Evolutionary conservation across 1,140 invertebrate species (phyloP).

Genomic region (Centruroides vittatus): DNA sequence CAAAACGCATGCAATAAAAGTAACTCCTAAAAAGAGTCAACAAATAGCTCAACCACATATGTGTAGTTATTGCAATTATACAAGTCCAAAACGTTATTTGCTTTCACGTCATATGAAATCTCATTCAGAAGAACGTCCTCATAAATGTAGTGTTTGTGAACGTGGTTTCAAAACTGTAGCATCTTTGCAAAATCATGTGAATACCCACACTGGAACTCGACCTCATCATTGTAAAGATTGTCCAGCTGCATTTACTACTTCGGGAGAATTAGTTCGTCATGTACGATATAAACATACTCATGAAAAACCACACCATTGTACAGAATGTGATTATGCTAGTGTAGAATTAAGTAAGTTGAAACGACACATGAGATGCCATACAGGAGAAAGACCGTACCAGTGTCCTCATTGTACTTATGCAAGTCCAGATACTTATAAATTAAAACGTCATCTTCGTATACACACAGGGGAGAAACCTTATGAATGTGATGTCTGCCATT

Average conservation of each 20-base stretch:
- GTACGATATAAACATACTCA: conserved; percentile 84
- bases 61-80: conserved; percentile 84
- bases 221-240: conserved; percentile 90
- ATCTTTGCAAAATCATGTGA: conserved; percentile 87
- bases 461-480: conserved; percentile 50
- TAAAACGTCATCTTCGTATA: conserved; percentile 49
- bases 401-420: conserved; percentile 96
- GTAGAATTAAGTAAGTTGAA: conserved; percentile 87
- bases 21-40: conserved; percentile 50
- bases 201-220: conserved; percentile 90
- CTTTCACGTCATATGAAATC: conserved; percentile 87
- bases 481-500: conserved; percentile 43
- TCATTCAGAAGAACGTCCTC: conserved; percentile 85
- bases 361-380: conserved; percentile 84
- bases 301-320: conserved; percentile 89
- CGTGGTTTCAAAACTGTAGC: conserved; percentile 88
- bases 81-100: conserved; percentile 73
- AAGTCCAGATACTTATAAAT: conserved; percentile 92
- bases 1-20: conserved; percentile 12
- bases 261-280: conserved; percentile 83
- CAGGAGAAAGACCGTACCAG: conserved; percentile 65
- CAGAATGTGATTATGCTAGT: conserved; percentile 86
- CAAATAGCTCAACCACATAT: conserved; percentile 54
- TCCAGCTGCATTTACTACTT: conserved; percentile 86
- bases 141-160: conserved; percentile 88